Conservation (phyloP, 2,113 vertebrate genomes). For the Meleagris gallopavo region DNA sequence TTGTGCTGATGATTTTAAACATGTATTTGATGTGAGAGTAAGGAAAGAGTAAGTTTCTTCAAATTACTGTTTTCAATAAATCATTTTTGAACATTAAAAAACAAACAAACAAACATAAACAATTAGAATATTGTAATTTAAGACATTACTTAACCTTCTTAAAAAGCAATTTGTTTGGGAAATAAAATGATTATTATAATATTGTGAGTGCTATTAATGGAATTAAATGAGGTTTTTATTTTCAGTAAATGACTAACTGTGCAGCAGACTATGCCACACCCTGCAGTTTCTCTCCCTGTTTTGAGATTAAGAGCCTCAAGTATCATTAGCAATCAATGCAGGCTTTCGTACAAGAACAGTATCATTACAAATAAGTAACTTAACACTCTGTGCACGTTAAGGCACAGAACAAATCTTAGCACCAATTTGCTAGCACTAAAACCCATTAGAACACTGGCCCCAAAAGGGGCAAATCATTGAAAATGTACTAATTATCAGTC, state of each 20-base stretch:
- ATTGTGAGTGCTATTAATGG: slow-evolving; percentile 46
- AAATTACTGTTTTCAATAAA: not conserved
- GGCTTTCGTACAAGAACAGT: slow-evolving; percentile 51
- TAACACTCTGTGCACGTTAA: slow-evolving; percentile 64
- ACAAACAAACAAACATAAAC: slow-evolving; percentile 1
- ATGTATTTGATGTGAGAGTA: not conserved
- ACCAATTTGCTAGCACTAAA: slow-evolving; percentile 40
- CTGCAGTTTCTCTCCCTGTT: slow-evolving; percentile 40
- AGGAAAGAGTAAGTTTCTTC: not conserved
- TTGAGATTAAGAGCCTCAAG: slow-evolving; percentile 60
- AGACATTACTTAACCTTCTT: not conserved
- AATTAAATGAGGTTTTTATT: slow-evolving; percentile 58
- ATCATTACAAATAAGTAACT: slow-evolving; percentile 66
- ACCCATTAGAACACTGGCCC: slow-evolving; percentile 21
- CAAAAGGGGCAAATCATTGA: slow-evolving; percentile 28
- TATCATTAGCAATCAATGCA: slow-evolving; percentile 68
- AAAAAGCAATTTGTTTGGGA: not conserved
- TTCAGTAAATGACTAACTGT: slow-evolving; percentile 37
- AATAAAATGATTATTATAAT: slow-evolving; percentile 56
- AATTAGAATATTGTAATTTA: slow-evolving; percentile 22
- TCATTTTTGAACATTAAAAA: not conserved
- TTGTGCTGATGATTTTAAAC: not conserved
- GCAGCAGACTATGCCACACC: slow-evolving; percentile 35
- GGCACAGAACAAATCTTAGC: slow-evolving; percentile 52
- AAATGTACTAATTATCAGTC: slow-evolving; percentile 57